These are phyloP conservation scores for Saimiri boliviensis DNA, from an alignment of 2,113 vertebrate genomes.

Conservation along the genomic window DNA sequence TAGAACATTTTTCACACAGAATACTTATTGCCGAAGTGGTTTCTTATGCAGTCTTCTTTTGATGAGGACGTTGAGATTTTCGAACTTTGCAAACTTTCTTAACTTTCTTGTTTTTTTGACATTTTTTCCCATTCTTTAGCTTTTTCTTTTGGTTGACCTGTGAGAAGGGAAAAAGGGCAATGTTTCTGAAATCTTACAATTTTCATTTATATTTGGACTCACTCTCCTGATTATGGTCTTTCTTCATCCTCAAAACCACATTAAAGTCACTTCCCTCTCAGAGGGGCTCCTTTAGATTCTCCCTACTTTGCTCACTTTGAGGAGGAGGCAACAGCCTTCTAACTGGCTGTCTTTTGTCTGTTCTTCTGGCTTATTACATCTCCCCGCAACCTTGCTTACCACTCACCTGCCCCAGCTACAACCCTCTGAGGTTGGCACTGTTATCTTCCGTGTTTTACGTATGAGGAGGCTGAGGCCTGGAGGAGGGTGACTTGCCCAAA, in stretches of 20 bases:
- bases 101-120: neutral
- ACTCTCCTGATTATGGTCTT: neutral
- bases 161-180: neutral
- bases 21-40: neutral
- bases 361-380: neutral
- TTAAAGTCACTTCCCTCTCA: neutral
- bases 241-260: neutral
- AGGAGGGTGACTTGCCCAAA: neutral
- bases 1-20: neutral
- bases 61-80: neutral
- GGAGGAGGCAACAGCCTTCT: neutral
- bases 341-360: neutral
- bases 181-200: neutral
- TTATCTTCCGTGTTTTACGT: neutral
- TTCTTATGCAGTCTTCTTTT: conserved; percentile 41
- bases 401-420: neutral
- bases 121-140: conserved; percentile 41
- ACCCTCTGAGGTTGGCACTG: neutral
- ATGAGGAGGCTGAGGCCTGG: neutral
- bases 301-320: neutral
- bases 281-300: neutral
- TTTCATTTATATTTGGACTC: neutral
- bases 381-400: neutral
- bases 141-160: conserved; percentile 60
- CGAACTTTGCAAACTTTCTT: neutral